Conservation (phyloP, 2,888 invertebrate species). For the Drosophila fungiperda region DNA sequence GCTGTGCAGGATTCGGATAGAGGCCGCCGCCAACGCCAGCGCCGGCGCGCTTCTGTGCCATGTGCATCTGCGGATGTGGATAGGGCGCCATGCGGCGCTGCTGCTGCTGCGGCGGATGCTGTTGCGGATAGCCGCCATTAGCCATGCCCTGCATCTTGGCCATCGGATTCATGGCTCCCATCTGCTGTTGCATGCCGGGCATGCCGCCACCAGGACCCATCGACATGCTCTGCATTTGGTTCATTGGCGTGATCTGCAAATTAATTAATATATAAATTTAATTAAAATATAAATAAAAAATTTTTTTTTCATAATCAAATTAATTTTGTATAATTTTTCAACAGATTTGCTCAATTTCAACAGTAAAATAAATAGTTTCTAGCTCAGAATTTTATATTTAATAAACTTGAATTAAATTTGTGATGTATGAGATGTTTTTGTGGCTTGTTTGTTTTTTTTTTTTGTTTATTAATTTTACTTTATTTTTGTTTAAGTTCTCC, state of each 20-base stretch:
- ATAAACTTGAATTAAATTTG: background rate
- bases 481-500: constrained; percentile 11
- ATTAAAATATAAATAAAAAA: background rate
- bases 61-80: constrained; percentile 94
- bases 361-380: background rate
- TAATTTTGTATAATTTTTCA: background rate
- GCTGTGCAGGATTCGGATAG: constrained; percentile 87
- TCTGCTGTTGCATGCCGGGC: constrained; percentile 85
- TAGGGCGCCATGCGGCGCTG: constrained; percentile 92
- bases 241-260: constrained; percentile 89
- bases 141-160: constrained; percentile 87
- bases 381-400: background rate
- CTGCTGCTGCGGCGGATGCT: constrained; percentile 76
- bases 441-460: background rate
- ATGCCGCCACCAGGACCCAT: constrained; percentile 86
- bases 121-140: constrained; percentile 88
- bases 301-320: background rate
- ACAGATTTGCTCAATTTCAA: background rate
- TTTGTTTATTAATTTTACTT: constrained; percentile 4
- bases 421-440: constrained; percentile 5
- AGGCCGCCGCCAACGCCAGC: constrained; percentile 72
- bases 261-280: constrained; percentile 16
- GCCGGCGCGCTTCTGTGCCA: constrained; percentile 89
- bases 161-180: constrained; percentile 89
- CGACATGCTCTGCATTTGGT: constrained; percentile 90